Conservation (phyloP, 2,113 vertebrate genomes). For the Dunckerocampus dactyliophorus region DNA sequence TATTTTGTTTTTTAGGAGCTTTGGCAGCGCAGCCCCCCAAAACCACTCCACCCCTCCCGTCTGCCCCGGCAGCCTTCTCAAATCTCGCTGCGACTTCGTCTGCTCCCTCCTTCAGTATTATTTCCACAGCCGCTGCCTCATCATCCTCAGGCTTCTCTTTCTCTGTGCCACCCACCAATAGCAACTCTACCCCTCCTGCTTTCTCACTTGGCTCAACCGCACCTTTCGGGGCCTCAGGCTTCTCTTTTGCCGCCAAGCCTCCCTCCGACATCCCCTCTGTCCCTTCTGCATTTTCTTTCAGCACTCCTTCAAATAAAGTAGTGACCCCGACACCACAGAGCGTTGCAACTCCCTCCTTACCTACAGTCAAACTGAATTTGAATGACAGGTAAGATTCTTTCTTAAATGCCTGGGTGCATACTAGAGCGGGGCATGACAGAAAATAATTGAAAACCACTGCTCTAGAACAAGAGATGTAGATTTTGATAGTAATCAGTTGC, state of each 20-base stretch:
- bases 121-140: constrained; percentile 25
- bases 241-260: constrained; percentile 53
- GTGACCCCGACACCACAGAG: constrained; percentile 37
- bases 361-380: constrained; percentile 83
- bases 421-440: too few species aligned
- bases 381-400: constrained; percentile 78
- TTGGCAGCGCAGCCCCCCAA: constrained; percentile 34
- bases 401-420: neutral
- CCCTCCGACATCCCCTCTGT: constrained; percentile 32
- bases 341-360: constrained; percentile 40
- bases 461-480: neutral
- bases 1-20: constrained; percentile 44
- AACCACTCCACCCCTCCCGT: constrained; percentile 26
- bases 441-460: too few species aligned
- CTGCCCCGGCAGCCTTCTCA: constrained; percentile 26
- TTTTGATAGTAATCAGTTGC: neutral
- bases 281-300: constrained; percentile 66
- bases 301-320: constrained; percentile 66
- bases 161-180: constrained; percentile 31
- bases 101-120: constrained; percentile 41
- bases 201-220: constrained; percentile 71
- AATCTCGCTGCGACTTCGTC: constrained; percentile 25
- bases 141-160: constrained; percentile 65
- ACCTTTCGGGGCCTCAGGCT: constrained; percentile 44
- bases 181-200: constrained; percentile 30